phyloP scores from a whole-genome alignment of 2,113 vertebrate genomes.

The Delphinus delphis region DNA sequence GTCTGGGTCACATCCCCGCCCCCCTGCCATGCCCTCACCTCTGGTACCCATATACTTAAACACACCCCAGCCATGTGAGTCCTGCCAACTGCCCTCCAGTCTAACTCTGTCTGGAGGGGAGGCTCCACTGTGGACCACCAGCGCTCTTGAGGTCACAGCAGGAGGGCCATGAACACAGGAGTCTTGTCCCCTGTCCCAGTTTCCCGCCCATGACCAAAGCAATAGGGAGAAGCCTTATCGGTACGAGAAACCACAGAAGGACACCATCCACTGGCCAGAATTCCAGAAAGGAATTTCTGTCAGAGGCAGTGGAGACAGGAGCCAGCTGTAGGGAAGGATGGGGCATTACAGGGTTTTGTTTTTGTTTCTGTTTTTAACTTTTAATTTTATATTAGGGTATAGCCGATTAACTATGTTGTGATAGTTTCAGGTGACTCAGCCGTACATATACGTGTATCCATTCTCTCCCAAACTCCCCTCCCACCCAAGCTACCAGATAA shows the following conservation, averaged over 20 bases:
- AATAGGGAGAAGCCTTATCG: neutral
- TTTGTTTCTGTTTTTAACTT: no score
- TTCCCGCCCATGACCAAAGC: neutral
- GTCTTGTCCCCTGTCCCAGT: neutral
- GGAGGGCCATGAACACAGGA: neutral
- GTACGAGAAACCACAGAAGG: neutral
- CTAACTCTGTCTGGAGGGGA: neutral
- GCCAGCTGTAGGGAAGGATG: rapidly evolving
- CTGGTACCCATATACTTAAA: no score
- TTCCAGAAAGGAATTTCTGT: neutral
- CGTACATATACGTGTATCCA: no score
- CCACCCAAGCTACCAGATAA: no score
- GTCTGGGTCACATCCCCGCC: neutral
- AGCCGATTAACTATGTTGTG: no score
- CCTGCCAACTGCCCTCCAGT: neutral
- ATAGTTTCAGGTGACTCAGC: no score
- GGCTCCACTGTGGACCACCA: neutral
- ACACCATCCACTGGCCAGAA: neutral
- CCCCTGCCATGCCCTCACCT: rapidly evolving
- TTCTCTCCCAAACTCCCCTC: no score
- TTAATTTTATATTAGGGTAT: no score
- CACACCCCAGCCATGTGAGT: neutral
- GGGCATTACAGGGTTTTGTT: neutral
- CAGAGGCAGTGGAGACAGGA: neutral
- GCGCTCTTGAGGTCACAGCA: neutral